Base-by-base conservation (phyloP, 1,140 invertebrate species). In the Carposina sasakii region DNA sequence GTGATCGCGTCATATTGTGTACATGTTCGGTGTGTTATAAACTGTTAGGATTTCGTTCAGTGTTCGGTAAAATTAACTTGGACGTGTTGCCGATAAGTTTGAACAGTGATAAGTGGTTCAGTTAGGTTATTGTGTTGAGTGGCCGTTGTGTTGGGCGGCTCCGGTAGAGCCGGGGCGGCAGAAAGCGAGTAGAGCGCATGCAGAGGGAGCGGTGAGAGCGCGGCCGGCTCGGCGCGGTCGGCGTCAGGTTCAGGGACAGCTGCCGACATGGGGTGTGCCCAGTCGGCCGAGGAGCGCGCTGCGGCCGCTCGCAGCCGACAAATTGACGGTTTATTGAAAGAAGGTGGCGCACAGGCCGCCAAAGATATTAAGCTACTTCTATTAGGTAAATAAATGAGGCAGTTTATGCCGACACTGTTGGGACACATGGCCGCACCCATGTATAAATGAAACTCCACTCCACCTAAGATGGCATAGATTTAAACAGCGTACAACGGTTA, bases 351-450 rank as follows among this genome's bases (percentile, higher is more conserved):
- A 61, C 96, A 98, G 83, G 97, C 97, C 43, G 96, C 97, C 65
- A 99, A 98, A 88, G 98, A 99, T 88, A 98, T 99, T 69, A 99
- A 99, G 88, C 88, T 99, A 58, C 86, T 99, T 58, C 89, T 99
- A 57, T 88, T 99, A 81, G 98, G 97, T 98, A 90, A 90, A 89
- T 82, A 40, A 52, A 54, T 53, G 37, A 51, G 23, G 57, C 20
- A 26, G n/a, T n/a, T n/a, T n/a, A n/a, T n/a, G n/a, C n/a, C 13
- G 15, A 33, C 52, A 21, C 54, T 48, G 22, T 43, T 44, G 37
- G 36, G 33, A 49, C 52, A 37, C 52, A 51, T 57, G 69, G 68
- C 79, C 79, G 77, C 79, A 79, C 76, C 79, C 71, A 72, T 68
- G 36, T 20, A 42, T n/a, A n/a, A n/a, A n/a, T n/a, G n/a, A n/a